Base-by-base conservation (phyloP, 2,113 vertebrate species). In the Eulemur macaco region DNA sequence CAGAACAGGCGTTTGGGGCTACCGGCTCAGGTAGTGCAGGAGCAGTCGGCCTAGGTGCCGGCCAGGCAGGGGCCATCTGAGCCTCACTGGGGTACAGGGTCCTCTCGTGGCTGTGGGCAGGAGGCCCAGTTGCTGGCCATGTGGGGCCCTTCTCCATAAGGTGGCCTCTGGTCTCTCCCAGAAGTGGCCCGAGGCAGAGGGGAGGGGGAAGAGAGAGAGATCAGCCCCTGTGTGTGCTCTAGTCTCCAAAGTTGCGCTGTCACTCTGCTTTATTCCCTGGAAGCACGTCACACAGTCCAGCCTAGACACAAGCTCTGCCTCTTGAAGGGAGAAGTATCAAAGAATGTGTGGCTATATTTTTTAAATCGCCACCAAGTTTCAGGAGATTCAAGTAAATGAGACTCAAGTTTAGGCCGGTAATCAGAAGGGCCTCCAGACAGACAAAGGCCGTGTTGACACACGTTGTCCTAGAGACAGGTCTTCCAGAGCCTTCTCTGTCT, bases 31-130 rank as follows among this genome's bases (percentile, higher is more conserved):
- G 4, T 64, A 2, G 52, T 5, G 37, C 25, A 15, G 39, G 54
- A 52, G 27, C 1, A 2, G 1, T 1, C 4, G 64, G 25, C 31
- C 20, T 0, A 2, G 12, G 6, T 3, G 18, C 20, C 63, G 45
- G 6, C n/a, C 4, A 8, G 58, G 50, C 15, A 5, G 18, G 6
- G 2, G 9, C 21, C 23, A 6, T 1, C 31, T 3, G 27, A 60
- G 42, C 42, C 64, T 31, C 31, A 0, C 10, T 4, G 54, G 47
- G 58, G 45, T 1, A 7, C 20, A 34, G 69, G 8, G 7, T 27
- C 37, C 11, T 39, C 29, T 0, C 4, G 1, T 25, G 86, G 63
- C 52, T 23, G 2, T 68, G 7, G 15, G n/a, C 3, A 27, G 71
- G 34, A 42, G n/a, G n/a, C 73, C 34, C 20, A 0, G 45, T 0